Evolutionary conservation across 35 echinoderm and acorn worm genomes (phyloP).

Genomic region (Lytechinus variegatus): DNA sequence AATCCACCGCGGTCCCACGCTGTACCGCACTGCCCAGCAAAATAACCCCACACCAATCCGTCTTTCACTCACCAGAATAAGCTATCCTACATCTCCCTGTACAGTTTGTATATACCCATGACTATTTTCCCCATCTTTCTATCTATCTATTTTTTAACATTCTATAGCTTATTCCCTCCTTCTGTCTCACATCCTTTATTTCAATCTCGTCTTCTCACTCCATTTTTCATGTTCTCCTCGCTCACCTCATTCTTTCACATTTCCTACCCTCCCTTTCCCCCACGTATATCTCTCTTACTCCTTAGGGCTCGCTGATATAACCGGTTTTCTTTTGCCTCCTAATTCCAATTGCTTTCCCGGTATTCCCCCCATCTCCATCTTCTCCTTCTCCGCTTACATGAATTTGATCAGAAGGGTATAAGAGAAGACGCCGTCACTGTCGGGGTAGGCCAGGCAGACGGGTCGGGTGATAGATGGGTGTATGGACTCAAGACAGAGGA

Average conservation of each 20-base stretch:
- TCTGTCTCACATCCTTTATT: background rate
- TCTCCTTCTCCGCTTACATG: slow-evolving; percentile 7
- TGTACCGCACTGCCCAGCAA: background rate
- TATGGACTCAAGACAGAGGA: slow-evolving; percentile 34
- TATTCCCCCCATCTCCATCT: background rate
- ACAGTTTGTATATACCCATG: background rate
- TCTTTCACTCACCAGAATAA: background rate
- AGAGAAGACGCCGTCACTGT: background rate
- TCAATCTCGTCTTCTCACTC: background rate
- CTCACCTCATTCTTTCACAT: background rate
- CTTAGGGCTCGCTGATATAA: slow-evolving; percentile 5
- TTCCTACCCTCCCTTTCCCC: background rate
- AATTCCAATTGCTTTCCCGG: slow-evolving; percentile 1
- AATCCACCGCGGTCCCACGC: background rate
- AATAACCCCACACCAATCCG: background rate
- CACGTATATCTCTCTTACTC: slow-evolving; percentile 3
- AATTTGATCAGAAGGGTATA: slow-evolving; percentile 15
- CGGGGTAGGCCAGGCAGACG: background rate
- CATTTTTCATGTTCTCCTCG: background rate
- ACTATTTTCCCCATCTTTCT: background rate
- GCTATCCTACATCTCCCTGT: background rate
- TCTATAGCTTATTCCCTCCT: background rate
- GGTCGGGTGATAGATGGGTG: slow-evolving; percentile 29
- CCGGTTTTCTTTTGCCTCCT: background rate
- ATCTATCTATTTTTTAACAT: background rate